These are phyloP conservation scores for Drosophila aldrichi DNA, from an alignment of 2,888 invertebrate species.

Conservation along the genomic window DNA sequence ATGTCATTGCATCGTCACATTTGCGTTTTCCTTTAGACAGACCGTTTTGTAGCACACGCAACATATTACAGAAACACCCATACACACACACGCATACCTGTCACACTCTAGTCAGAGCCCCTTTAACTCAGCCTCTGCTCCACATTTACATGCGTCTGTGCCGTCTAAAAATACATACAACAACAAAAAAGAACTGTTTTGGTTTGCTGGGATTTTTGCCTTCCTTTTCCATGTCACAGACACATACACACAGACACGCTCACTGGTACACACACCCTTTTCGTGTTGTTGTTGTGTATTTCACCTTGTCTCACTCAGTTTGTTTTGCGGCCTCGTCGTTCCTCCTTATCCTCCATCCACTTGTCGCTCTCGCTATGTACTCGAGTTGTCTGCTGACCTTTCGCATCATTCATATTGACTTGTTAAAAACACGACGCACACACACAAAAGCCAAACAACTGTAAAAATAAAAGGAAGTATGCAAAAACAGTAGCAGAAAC, in stretches of 20 bases:
- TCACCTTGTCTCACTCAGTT: constrained; percentile 53
- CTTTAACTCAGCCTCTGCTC: constrained; percentile 1
- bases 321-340: constrained; percentile 43
- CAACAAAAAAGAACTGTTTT: constrained; percentile 12
- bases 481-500: constrained; percentile 27
- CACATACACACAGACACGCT: constrained; percentile 2
- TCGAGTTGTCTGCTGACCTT: constrained; percentile 75
- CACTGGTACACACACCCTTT: constrained; percentile 25
- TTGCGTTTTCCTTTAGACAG: constrained; percentile 50
- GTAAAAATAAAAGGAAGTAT: constrained; percentile 44
- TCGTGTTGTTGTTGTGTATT: constrained; percentile 54
- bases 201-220: constrained; percentile 42
- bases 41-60: constrained; percentile 44
- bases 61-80: constrained; percentile 27
- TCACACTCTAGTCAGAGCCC: constrained; percentile 21
- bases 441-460: constrained; percentile 49
- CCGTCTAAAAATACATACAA: constrained; percentile 22
- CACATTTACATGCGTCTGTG: constrained; percentile 31
- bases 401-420: constrained; percentile 78
- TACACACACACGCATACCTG: constrained; percentile 31
- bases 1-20: constrained; percentile 66
- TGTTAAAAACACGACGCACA: constrained; percentile 65
- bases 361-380: constrained; percentile 46
- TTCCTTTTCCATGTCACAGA: constrained; percentile 23
- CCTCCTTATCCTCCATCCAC: constrained; percentile 20